These are phyloP conservation scores for Tetragnatha montana DNA, from an alignment of 2,888 invertebrate genomes.

Conservation along the genomic window DNA sequence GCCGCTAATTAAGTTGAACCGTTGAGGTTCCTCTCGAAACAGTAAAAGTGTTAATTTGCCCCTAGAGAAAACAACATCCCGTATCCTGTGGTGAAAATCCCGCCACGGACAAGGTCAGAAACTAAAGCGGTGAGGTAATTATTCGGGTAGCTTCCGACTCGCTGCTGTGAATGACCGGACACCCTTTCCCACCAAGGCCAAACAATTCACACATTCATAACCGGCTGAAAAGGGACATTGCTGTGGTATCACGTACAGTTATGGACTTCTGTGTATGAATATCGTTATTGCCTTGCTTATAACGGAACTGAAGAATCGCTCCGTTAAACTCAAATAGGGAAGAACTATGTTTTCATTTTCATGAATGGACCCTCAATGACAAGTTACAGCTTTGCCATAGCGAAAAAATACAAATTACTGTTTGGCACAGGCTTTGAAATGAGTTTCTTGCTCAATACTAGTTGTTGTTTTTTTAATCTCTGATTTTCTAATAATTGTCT, in stretches of 20 bases:
- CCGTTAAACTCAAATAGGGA: too few species aligned
- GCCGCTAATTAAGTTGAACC: too few species aligned
- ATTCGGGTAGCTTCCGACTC: slow-evolving; percentile 17
- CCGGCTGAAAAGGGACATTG: slow-evolving; percentile 12
- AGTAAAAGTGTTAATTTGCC: neutral
- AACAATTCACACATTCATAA: slow-evolving; percentile 13
- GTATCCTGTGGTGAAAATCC: neutral
- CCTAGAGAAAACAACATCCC: neutral
- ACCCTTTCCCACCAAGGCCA: slow-evolving; percentile 53
- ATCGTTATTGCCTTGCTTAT: too few species aligned
- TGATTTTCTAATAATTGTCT: neutral
- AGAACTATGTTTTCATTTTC: too few species aligned
- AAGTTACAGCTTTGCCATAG: too few species aligned
- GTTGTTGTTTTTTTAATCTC: neutral
- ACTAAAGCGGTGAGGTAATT: slow-evolving; percentile 8
- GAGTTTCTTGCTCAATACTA: too few species aligned
- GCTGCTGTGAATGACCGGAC: slow-evolving; percentile 58
- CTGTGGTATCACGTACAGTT: neutral
- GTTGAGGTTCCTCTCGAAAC: neutral
- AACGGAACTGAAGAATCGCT: too few species aligned
- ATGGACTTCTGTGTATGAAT: too few species aligned
- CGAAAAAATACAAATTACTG: too few species aligned
- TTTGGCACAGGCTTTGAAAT: too few species aligned
- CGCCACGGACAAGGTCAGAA: slow-evolving; percentile 22
- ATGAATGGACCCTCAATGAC: too few species aligned